These are phyloP conservation scores for Triplophysa yarkandensis DNA, from an alignment of 2,797 vertebrate species.

Conservation along the genomic window DNA sequence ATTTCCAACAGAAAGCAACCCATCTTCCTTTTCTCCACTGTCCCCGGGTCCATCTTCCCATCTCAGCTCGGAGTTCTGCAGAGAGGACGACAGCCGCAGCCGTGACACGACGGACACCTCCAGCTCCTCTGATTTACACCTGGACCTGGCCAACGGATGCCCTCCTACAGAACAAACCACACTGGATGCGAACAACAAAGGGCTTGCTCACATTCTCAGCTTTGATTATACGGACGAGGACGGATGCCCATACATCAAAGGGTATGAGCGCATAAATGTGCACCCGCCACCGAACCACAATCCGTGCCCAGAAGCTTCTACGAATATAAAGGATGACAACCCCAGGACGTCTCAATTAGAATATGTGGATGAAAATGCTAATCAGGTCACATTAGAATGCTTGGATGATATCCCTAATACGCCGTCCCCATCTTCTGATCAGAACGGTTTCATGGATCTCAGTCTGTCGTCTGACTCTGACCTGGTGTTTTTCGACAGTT, in stretches of 20 bases:
- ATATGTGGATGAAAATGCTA: conserved; percentile 92
- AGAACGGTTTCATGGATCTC: conserved; percentile 86
- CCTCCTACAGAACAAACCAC: conserved; percentile 68
- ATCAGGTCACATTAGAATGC: conserved; percentile 84
- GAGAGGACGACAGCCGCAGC: conserved; percentile 89
- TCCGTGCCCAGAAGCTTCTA: conserved; percentile 3
- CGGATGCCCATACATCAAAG: conserved; percentile 57
- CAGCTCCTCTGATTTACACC: conserved; percentile 79
- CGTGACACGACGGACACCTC: conserved; percentile 91
- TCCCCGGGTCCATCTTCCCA: conserved; percentile 72
- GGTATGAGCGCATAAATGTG: conserved; percentile 58
- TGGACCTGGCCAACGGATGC: conserved; percentile 71
- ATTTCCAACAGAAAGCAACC: conserved; percentile 11
- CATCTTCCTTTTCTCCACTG: not conserved
- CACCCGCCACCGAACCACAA: conserved; percentile 78
- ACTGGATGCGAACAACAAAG: conserved; percentile 80
- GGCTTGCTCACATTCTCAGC: conserved; percentile 84
- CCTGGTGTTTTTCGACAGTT: conserved; percentile 90
- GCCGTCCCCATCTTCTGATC: conserved; percentile 74
- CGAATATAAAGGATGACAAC: conserved; percentile 45
- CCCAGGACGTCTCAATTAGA: conserved; percentile 73
- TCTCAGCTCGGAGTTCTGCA: conserved; percentile 76
- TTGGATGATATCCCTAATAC: conserved; percentile 73
- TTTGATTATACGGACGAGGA: conserved; percentile 83
- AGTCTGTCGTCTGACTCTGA: conserved; percentile 92